Base-by-base conservation (phyloP, 2,888 invertebrate species). In the Hermaeophaga mercurialis region DNA sequence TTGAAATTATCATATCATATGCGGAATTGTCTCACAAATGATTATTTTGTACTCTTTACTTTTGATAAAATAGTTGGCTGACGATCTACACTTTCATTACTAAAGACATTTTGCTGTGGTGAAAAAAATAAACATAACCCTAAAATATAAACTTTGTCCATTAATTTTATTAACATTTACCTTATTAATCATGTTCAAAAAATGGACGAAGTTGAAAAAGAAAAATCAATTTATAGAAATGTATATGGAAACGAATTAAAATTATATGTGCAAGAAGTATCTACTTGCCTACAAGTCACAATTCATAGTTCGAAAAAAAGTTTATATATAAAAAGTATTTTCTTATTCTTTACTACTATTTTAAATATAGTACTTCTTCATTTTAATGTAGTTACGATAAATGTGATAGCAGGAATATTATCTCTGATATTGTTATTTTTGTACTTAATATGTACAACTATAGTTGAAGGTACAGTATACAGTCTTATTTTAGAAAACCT, bases 121-220 rank as follows among this genome's bases (percentile, higher is more conserved):
- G n/a, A n/a, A n/a, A n/a, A n/a, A n/a, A n/a, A n/a, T n/a, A n/a
- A n/a, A n/a, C n/a, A n/a, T n/a, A n/a, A n/a, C n/a, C n/a, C n/a
- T n/a, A n/a, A n/a, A n/a, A n/a, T n/a, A n/a, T n/a, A n/a, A n/a
- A n/a, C n/a, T n/a, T n/a, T n/a, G n/a, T n/a, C n/a, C n/a, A n/a
- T n/a, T n/a, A n/a, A n/a, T n/a, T n/a, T n/a, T n/a, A n/a, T n/a
- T n/a, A n/a, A n/a, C n/a, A n/a, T n/a, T n/a, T n/a, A n/a, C n/a
- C n/a, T 43, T 12, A 38, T 45, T 47, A 63, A 59, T 50, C 49
- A 61, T 61, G 59, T 39, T 14, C 44, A 8, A 49, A 43, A 22
- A 33, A 63, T 63, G 63, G 55, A 45, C 54, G 52, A 54, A 48
- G 34, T 49, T 44, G 33, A 61, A 24, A 50, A 43, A 12, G 55